Conservation (phyloP, 2,113 vertebrate species). For the Tragelaphus imberbis region DNA sequence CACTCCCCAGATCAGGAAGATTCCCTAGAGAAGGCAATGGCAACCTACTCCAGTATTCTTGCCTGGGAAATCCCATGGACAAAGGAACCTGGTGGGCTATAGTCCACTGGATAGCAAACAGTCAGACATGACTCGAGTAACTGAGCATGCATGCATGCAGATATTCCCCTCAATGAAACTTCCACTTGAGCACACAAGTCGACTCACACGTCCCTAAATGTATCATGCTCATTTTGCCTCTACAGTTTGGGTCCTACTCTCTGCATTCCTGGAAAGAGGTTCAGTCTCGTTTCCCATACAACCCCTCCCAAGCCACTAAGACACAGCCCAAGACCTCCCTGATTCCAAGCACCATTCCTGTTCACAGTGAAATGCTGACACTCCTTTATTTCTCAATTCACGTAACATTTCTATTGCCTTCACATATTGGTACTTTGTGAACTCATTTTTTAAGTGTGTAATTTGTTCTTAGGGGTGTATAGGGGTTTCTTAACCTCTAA, state of each 20-base stretch:
- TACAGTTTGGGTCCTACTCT: neutral
- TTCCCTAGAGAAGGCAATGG: neutral
- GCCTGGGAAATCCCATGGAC: neutral
- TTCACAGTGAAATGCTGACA: neutral
- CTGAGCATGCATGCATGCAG: neutral
- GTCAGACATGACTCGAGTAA: neutral
- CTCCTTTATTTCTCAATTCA: neutral
- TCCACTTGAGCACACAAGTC: neutral
- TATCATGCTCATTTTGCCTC: neutral
- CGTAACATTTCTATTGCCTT: neutral
- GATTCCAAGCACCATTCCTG: neutral
- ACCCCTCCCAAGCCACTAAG: neutral
- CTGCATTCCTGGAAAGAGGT: neutral
- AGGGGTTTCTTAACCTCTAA: neutral
- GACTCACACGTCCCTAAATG: neutral
- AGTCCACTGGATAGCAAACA: neutral
- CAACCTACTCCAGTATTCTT: neutral
- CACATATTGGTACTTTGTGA: neutral
- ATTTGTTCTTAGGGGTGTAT: neutral
- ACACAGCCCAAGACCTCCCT: neutral
- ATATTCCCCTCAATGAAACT: neutral
- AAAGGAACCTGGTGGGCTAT: neutral
- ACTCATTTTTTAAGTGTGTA: neutral
- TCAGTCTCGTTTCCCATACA: neutral
- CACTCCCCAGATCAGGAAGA: neutral